Evolutionary conservation across 37 sponge, comb jelly and placozoan genomes (phyloP), one percentile per base, ranked within the genome.

Genomic region (Chondrilla cf. caribensis): DNA sequence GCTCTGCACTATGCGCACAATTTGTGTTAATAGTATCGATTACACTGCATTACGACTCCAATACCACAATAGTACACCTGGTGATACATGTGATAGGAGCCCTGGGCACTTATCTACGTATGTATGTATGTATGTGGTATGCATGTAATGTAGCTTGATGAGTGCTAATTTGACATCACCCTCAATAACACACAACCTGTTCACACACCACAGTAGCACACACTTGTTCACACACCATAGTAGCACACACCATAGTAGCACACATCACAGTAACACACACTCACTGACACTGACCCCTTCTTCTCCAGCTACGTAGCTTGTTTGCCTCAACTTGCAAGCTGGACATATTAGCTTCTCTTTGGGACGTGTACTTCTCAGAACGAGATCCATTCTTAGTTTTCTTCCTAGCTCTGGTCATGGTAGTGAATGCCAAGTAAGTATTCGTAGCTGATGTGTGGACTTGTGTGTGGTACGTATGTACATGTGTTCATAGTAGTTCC

Each of bases 311-410:
- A 58, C 84, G 97, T 0, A 89, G 95, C 55, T 81, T 97, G 64
- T 92, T 92, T 80, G 88, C 58, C 0, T 79, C 83, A 22, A 59
- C 59, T 38, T 97, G 97, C 85, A 70, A 72, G 14, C 71, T 59
- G 2, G 81, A 79, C 0, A 95, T 92, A 29, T 44, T 84, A 33
- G 58, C 58, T 24, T 77, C 85, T 1, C 38, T 97, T 78, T 97
- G 97, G 97, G 93, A 92, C 31, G 70, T 78, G 42, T 97, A 97
- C 84, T 54, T 97, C 54, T 41, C 87, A 26, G 90, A 94, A 58
- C 82, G 86, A 38, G 95, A 97, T 64, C 97, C 97, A 24, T 97
- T 97, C 84, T 81, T 94, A 24, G 79, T 94, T 60, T 94, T 97
- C 83, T 97, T 94, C 77, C 87, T 97, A 2, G 86, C 88, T 18